These are phyloP conservation scores for Anastatus disparis DNA, from an alignment of 1,140 invertebrate species.

Conservation along the genomic window DNA sequence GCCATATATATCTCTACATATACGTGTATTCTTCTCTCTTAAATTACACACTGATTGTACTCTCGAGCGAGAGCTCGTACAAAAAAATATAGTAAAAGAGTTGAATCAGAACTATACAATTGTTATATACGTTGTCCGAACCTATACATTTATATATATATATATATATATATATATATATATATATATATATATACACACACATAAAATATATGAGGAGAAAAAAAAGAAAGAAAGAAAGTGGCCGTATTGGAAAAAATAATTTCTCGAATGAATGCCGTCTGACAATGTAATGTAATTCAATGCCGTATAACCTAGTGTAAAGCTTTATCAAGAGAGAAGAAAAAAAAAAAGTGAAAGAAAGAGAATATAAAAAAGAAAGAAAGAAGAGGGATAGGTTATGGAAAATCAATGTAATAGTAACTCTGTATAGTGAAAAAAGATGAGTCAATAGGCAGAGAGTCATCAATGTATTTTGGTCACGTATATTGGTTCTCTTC, in stretches of 20 bases:
- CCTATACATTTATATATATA: too few relatives aligned
- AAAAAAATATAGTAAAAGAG: too few relatives aligned
- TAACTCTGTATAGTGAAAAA: too few relatives aligned
- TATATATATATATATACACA: neutral
- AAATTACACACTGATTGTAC: constrained; percentile 11
- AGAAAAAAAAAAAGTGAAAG: too few relatives aligned
- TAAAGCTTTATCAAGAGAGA: constrained; percentile 1
- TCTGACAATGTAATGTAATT: constrained; percentile 31
- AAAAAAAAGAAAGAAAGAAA: neutral
- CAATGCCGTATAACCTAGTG: neutral
- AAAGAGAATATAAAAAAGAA: too few relatives aligned
- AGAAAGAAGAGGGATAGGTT: neutral
- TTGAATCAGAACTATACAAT: neutral
- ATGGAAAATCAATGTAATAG: too few relatives aligned
- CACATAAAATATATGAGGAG: too few relatives aligned
- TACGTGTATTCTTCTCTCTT: neutral
- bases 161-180: too few relatives aligned
- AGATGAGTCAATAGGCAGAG: constrained; percentile 27
- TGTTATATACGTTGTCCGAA: neutral
- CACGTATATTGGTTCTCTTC: too few relatives aligned
- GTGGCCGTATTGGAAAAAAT: constrained; percentile 9
- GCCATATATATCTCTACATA: too few relatives aligned
- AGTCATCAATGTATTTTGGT: constrained; percentile 44
- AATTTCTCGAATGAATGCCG: constrained; percentile 27
- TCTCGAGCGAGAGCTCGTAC: neutral